phyloP scores from a whole-genome alignment of 2,113 vertebrate species.

The Zosterops hypoxanthus region DNA sequence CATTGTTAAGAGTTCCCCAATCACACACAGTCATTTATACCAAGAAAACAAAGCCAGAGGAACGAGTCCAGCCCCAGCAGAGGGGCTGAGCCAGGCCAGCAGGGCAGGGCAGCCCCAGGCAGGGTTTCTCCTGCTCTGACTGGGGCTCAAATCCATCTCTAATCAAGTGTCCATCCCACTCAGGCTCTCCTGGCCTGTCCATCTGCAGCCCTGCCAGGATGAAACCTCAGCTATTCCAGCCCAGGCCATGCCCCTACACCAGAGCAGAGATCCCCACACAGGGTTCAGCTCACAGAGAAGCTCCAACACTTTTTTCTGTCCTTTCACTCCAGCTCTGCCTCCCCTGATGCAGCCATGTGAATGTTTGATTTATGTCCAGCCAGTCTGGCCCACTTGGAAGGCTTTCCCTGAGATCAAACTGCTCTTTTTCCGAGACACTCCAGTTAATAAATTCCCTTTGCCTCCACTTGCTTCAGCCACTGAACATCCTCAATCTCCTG shows the following conservation, averaged over 20 bases:
- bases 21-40: not conserved
- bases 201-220: not conserved
- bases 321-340: not conserved
- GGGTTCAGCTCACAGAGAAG: not conserved
- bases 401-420: not conserved
- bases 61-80: rapidly evolving
- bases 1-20: not conserved
- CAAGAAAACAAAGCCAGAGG: not conserved
- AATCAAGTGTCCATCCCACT: not conserved
- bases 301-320: not conserved
- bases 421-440: not conserved
- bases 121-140: not conserved
- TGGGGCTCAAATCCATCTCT: rapidly evolving
- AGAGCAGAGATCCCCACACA: not conserved
- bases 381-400: not conserved
- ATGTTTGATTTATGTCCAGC: not conserved
- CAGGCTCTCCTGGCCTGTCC: not conserved
- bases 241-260: not conserved
- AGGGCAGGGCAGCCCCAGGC: not conserved
- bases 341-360: not conserved
- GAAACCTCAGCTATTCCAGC: not conserved
- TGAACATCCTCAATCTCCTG: not conserved
- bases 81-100: not conserved
- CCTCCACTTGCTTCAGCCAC: not conserved
- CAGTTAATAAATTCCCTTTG: not conserved